These are phyloP conservation scores for Augochlorella aurata DNA, from an alignment of 2,888 invertebrate species.

Conservation along the genomic window DNA sequence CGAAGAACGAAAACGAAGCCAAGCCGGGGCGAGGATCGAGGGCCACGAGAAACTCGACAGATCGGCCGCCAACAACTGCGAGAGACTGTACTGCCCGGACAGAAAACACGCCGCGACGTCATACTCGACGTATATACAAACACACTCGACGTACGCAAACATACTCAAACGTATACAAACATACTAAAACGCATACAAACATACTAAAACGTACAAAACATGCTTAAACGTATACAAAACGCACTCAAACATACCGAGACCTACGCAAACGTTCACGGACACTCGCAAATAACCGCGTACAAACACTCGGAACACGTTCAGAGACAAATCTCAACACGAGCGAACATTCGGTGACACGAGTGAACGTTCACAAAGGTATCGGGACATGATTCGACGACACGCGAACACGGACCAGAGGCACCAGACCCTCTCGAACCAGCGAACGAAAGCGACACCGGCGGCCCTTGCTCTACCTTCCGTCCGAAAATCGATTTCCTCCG, in stretches of 20 bases:
- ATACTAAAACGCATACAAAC: not conserved
- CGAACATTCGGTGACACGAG: not conserved
- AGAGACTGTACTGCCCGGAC: slow-evolving; percentile 4
- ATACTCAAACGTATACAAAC: not conserved
- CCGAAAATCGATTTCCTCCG: slow-evolving; percentile 47
- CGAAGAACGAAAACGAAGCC: slow-evolving; percentile 7
- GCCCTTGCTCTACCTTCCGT: slow-evolving; percentile 67
- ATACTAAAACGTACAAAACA: too few species aligned
- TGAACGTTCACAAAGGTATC: not conserved
- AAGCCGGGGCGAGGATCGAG: slow-evolving; percentile 61
- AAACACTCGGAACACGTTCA: not conserved
- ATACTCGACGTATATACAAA: not conserved
- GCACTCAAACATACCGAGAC: not conserved
- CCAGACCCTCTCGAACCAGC: slow-evolving; percentile 13
- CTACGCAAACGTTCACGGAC: not conserved
- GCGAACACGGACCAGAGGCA: not conserved
- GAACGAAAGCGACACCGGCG: slow-evolving; percentile 49
- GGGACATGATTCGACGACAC: not conserved
- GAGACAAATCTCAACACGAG: too few species aligned
- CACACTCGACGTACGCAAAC: not conserved
- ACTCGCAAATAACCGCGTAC: not conserved
- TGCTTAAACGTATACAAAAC: not conserved
- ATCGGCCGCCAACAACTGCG: slow-evolving; percentile 13
- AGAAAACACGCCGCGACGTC: not conserved
- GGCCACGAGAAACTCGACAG: slow-evolving; percentile 55